Conservation (phyloP, 2,888 invertebrate species). For the Caenorhabditis sp. region DNA sequence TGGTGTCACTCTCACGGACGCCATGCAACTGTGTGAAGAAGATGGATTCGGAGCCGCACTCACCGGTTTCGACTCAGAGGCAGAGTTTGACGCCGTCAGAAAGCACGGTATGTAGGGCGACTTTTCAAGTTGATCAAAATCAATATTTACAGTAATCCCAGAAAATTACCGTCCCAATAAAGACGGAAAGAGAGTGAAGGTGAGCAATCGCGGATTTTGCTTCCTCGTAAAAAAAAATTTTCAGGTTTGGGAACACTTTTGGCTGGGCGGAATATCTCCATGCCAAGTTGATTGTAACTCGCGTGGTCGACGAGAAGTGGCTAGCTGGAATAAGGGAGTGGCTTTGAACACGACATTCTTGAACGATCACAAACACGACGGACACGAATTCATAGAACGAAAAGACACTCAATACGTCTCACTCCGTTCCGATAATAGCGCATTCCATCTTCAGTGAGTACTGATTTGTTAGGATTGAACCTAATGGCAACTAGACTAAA, state of each 20-base stretch:
- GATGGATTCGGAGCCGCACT: background rate
- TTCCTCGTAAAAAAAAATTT: too few species aligned
- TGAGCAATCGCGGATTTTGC: too few species aligned
- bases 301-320: background rate
- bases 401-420: background rate
- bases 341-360: conserved; percentile 2
- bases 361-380: background rate
- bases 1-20: background rate
- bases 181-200: too few species aligned
- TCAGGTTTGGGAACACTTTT: background rate
- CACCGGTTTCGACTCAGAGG: conserved; percentile 2
- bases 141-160: conserved; percentile 3
- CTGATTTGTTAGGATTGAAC: too few species aligned
- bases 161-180: too few species aligned
- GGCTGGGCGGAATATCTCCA: background rate
- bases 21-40: background rate
- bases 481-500: background rate
- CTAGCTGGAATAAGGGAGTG: background rate
- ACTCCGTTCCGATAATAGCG: background rate
- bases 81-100: background rate
- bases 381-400: background rate
- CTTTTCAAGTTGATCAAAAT: background rate
- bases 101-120: background rate
- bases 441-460: conserved; percentile 21
- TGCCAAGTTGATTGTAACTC: conserved; percentile 1